Conservation (phyloP, 2,888 invertebrate genomes). For the Scrobipalpa atriplicella region DNA sequence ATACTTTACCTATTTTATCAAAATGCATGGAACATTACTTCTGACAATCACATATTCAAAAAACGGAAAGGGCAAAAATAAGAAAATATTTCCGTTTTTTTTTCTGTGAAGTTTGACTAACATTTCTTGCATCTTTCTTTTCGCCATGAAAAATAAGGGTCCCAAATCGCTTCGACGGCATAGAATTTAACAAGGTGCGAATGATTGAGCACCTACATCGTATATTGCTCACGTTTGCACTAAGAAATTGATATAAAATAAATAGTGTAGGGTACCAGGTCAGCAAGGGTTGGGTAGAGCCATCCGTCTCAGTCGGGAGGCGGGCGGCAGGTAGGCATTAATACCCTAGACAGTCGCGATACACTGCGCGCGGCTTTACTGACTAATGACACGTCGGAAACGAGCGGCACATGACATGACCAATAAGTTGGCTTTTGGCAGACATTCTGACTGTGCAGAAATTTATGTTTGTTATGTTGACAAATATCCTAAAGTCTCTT, state of each 20-base stretch:
- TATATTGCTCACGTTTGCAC: conserved; percentile 12
- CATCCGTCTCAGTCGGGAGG: conserved; percentile 48
- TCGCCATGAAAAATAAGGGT: conserved; percentile 11
- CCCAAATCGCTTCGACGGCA: conserved; percentile 14
- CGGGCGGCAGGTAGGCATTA: conserved; percentile 47
- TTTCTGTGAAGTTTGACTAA: conserved; percentile 1
- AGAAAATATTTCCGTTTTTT: neutral
- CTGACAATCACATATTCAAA: no score
- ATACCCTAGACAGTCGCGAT: conserved; percentile 44
- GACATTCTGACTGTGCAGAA: neutral
- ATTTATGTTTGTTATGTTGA: neutral
- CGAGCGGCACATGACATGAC: neutral
- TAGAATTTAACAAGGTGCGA: conserved; percentile 20
- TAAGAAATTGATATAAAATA: conserved; percentile 36
- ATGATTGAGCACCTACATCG: conserved; percentile 19
- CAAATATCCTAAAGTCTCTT: neutral
- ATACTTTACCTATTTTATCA: neutral
- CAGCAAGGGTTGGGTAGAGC: conserved; percentile 39
- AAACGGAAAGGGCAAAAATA: neutral
- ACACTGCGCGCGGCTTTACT: conserved; percentile 41
- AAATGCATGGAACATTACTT: no score
- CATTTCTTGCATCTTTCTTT: conserved; percentile 11
- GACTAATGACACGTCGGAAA: conserved; percentile 19
- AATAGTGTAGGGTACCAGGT: conserved; percentile 41
- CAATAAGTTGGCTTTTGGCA: conserved; percentile 8